phyloP scores from a whole-genome alignment of 2,888 invertebrate species.

The Steromphala cineraria region DNA sequence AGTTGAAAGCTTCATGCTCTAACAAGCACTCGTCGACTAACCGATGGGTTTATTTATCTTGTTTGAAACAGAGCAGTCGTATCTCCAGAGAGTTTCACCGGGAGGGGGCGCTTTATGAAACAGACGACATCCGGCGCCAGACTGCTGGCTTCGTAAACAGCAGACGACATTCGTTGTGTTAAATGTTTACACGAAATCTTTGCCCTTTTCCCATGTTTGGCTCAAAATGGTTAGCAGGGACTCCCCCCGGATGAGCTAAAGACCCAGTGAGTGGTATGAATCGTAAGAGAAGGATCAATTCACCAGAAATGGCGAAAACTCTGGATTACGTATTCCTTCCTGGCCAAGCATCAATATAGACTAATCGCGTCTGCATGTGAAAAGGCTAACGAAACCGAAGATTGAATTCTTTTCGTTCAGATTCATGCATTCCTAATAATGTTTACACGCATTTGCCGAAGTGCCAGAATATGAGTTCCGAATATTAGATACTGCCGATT shows the following conservation, averaged over 20 bases:
- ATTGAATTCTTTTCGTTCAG: no score
- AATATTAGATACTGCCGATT: no score
- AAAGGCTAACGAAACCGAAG: no score
- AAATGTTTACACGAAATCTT: neutral
- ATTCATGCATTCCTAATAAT: no score
- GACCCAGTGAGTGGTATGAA: no score
- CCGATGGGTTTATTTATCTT: neutral
- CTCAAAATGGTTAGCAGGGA: neutral
- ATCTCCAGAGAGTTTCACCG: neutral
- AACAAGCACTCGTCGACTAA: neutral
- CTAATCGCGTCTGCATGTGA: no score
- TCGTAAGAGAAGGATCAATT: no score
- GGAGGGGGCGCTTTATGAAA: neutral
- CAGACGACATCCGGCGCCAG: slow-evolving; percentile 3
- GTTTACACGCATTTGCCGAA: no score
- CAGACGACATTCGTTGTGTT: neutral
- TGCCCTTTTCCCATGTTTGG: neutral
- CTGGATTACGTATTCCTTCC: no score
- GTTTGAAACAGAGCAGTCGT: slow-evolving; percentile 6
- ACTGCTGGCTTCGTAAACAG: slow-evolving; percentile 1
- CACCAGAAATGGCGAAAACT: no score
- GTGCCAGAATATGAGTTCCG: no score
- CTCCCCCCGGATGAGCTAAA: neutral
- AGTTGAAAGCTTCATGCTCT: neutral
- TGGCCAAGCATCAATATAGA: no score